phyloP scores from a whole-genome alignment of 2,888 invertebrate genomes.

The Cerceris ruficornis region DNA sequence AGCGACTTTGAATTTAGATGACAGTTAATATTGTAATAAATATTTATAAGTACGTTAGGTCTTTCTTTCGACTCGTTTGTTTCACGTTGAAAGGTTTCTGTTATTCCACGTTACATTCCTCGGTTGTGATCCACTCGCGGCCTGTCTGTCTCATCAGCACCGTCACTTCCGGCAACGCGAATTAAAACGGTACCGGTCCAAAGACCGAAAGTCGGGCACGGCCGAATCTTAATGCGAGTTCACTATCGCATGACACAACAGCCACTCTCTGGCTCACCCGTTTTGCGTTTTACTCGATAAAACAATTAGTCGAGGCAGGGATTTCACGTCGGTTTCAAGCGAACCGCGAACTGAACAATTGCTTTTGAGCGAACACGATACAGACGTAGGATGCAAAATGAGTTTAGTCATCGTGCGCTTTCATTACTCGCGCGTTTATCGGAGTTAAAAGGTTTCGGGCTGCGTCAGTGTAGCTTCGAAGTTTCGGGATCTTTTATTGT shows the following conservation, averaged over 20 bases:
- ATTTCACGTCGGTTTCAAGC: background rate
- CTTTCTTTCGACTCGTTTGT: background rate
- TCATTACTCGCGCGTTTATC: no score
- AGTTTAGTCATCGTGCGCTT: background rate
- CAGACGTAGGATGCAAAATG: background rate
- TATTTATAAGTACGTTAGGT: background rate
- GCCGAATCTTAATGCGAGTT: constrained; percentile 39
- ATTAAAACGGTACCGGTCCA: constrained; percentile 53
- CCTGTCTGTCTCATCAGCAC: constrained; percentile 10
- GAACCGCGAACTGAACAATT: background rate
- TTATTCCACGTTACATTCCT: constrained; percentile 2
- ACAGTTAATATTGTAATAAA: background rate
- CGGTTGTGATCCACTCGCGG: background rate
- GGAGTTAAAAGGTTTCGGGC: no score
- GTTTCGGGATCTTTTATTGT: no score
- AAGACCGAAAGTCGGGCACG: constrained; percentile 44
- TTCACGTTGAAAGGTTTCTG: background rate
- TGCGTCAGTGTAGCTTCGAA: no score
- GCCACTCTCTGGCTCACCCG: constrained; percentile 6
- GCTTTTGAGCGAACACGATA: background rate
- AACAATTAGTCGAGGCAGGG: constrained; percentile 15
- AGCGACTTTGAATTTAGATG: no score
- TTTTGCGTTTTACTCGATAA: constrained; percentile 30
- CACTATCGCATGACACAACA: constrained; percentile 16
- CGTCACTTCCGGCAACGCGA: constrained; percentile 48